Base-by-base conservation (phyloP, 1,140 invertebrate species). In the Tigriopus japonicus region DNA sequence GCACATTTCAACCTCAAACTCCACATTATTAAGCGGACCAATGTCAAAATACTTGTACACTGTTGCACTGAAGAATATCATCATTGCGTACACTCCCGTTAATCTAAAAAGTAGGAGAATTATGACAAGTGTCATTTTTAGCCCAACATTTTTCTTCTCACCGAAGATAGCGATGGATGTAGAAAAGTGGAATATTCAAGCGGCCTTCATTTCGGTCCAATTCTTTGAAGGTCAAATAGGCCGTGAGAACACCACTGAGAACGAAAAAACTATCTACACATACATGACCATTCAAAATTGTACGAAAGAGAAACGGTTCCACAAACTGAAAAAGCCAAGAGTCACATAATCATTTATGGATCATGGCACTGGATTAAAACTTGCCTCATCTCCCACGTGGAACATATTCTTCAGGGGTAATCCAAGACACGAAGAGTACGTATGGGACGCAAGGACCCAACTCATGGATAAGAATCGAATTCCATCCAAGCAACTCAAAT, bases 401-500 rank as follows among this genome's bases (percentile, higher is more conserved):
- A 15, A 15, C 45, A 49, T 21, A 12, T 49, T 49, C 10, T 49
- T 49, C 45, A 49, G 21, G 12, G 45, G 45, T 15, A 49, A 6
- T 17, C 21, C 45, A 49, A 49, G 21, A 17, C n/a, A 17, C 21
- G n/a, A 17, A 10, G n/a, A 15, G 6, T 21, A 49, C 12, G 45
- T 10, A 58, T 58, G 55, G 12, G 28, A 40, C n/a, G 35, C 3
- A 13, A 58, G 13, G n/a, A 58, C 55, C 55, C 55, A 58, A 42
- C 28, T 58, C 21, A 58, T 58, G 13, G 55, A 58, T 5, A 58
- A 14, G 40, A 58, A 58, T 41, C 55, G 55, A 28, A 58, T 58
- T 15, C 55, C 55, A 42, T 58, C 55, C 21, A 58, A 40, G 40
- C 21, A 42, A 9, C 40, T 41, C 55, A 58, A 49, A 10, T 49